Base-by-base conservation (phyloP, 2,888 invertebrate species). In the Vandiemenella viatica region DNA sequence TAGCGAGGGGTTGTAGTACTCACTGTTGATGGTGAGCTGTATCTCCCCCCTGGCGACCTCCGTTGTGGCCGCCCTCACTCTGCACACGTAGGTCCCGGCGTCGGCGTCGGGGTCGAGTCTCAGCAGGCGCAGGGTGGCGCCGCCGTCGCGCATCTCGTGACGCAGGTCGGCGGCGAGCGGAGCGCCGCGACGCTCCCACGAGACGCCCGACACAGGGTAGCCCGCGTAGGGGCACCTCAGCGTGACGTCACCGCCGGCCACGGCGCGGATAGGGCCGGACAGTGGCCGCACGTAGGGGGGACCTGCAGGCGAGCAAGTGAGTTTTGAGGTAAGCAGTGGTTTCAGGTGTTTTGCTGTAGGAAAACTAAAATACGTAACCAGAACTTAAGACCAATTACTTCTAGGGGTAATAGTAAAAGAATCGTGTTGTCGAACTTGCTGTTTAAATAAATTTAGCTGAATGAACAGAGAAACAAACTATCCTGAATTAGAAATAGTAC, bases 191-290 rank as follows among this genome's bases (percentile, higher is more conserved):
- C 83, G 75, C 59, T 83, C 82, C 89, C 89, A 90, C 58, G 79
- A 77, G 48, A 90, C 83, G 50, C 78, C 76, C 56, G 81, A 81
- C 59, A 89, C 80, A 21, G 90, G 89, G 67, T 83, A 87, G 55
- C 90, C 90, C 8, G 87, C 83, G 63, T 87, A 88, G 53, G 87
- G 87, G 65, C 90, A 90, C 57, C 80, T 75, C 57, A 90, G 71
- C 55, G 73, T 75, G 54, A 86, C 75, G 63, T 83, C 80, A 54
- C 80, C 76, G 51, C 83, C 83, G 56, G 87, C 84, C 58, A 88
- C 85, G 1, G 85, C 84, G 58, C 85, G 83, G 55, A 83, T 71
- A 38, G 82, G 77, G n/a, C n/a, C n/a, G 8, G 32, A 10, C 61
- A 81, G 75, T 58, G 81, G 79, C 62, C 83, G 75, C 52, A 84